These are phyloP conservation scores for Dynastes grantii DNA, from an alignment of 2,888 invertebrate species.

Conservation along the genomic window DNA sequence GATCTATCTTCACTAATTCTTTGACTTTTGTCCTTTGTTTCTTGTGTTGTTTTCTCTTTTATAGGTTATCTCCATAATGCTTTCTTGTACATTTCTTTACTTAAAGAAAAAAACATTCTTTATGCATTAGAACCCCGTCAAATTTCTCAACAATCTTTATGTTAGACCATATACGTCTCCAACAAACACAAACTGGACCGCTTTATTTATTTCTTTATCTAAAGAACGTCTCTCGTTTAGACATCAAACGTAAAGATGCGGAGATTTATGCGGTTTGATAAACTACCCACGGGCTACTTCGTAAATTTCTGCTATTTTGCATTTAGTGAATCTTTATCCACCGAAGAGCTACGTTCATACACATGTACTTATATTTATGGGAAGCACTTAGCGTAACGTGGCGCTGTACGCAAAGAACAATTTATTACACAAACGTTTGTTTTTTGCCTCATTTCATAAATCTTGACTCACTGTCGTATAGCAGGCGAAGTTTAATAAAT, in stretches of 20 bases:
- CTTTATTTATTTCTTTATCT: background rate
- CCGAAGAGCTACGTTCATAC: background rate
- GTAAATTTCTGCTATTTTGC: conserved; percentile 39
- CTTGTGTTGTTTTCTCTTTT: no score
- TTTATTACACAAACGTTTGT: conserved; percentile 26
- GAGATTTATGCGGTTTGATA: conserved; percentile 39
- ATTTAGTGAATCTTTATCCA: conserved; percentile 39
- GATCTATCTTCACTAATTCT: no score
- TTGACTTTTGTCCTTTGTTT: no score
- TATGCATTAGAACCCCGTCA: no score
- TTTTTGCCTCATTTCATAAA: conserved; percentile 11
- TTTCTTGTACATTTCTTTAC: no score
- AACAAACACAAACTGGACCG: background rate
- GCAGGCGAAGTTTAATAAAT: conserved; percentile 10
- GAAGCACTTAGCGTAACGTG: conserved; percentile 20
- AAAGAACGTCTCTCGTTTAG: conserved; percentile 1
- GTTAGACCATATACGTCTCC: background rate
- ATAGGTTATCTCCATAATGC: no score
- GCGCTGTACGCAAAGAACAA: conserved; percentile 26
- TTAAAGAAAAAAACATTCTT: no score
- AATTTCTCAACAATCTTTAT: no score
- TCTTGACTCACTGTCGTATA: conserved; percentile 11
- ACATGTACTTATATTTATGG: conserved; percentile 22
- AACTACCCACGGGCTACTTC: conserved; percentile 36
- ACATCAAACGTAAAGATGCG: conserved; percentile 22